Percentiles rank a stretch among this genome's conserved stretches.
Evolutionary conservation across 2,113 vertebrate genomes (phyloP).

Genomic region (Myiagra hebetior): DNA sequence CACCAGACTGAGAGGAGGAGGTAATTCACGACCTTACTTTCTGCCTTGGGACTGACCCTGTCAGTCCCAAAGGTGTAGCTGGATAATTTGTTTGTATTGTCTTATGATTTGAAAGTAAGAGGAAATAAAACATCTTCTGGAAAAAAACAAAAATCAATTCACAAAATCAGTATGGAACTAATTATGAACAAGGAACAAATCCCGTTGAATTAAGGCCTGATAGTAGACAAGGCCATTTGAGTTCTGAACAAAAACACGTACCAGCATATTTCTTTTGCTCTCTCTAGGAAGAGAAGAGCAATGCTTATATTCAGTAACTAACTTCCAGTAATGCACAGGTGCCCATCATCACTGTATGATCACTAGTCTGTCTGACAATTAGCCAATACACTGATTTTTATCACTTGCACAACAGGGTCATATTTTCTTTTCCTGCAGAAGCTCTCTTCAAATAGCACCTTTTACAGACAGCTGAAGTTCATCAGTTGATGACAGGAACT

Average conservation of each 20-base stretch:
- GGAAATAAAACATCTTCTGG: not conserved
- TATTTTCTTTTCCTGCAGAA: conserved; percentile 16
- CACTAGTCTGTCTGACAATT: conserved; percentile 4
- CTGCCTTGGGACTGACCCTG: not conserved
- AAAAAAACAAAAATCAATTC: not conserved
- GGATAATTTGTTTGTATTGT: not conserved
- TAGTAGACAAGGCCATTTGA: not conserved
- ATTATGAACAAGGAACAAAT: not conserved
- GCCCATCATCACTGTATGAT: not conserved
- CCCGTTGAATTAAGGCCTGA: not conserved
- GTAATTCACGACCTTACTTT: not conserved
- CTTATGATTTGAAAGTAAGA: not conserved
- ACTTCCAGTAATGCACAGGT: not conserved
- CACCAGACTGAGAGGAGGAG: not conserved
- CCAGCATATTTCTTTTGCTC: not conserved
- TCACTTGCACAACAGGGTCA: not conserved
- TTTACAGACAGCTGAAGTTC: conserved; percentile 54
- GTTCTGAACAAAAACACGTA: not conserved
- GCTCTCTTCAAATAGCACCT: not conserved
- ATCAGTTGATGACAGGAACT: conserved; percentile 57
- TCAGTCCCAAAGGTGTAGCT: not conserved
- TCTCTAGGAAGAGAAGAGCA: not conserved
- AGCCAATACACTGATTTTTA: conserved; percentile 13
- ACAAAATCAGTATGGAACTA: not conserved
- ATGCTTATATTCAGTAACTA: not conserved